Conservation (phyloP, 2,888 invertebrate species). For the Cotesia congregata region DNA sequence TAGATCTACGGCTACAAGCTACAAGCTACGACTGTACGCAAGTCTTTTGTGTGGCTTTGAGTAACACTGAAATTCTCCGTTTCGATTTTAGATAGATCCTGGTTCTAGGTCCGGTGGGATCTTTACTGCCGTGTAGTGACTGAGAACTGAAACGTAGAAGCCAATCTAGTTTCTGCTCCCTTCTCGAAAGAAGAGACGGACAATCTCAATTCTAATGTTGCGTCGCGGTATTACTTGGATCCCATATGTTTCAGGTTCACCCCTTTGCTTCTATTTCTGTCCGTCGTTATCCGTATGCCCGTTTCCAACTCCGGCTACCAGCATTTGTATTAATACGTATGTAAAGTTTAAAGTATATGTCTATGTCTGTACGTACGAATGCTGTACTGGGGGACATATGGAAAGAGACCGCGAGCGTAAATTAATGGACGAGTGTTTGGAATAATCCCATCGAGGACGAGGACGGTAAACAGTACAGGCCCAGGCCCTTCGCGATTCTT, state of each 20-base stretch:
- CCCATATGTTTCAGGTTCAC: constrained; percentile 43
- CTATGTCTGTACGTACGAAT: background rate
- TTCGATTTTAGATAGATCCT: background rate
- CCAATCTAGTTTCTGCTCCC: background rate
- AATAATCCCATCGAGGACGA: constrained; percentile 59
- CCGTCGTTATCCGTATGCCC: constrained; percentile 28
- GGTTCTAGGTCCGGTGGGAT: background rate
- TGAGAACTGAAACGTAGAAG: background rate
- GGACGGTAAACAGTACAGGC: constrained; percentile 62
- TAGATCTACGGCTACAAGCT: constrained; percentile 20
- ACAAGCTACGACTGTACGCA: background rate
- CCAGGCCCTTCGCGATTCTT: constrained; percentile 64
- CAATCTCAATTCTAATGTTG: constrained; percentile 22
- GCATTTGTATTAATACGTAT: constrained; percentile 29
- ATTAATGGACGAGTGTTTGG: constrained; percentile 44
- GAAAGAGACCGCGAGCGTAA: constrained; percentile 36
- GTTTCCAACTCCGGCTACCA: background rate
- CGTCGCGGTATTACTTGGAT: constrained; percentile 39
- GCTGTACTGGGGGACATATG: background rate
- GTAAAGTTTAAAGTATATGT: background rate
- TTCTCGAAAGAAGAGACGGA: background rate
- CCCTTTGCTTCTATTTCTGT: constrained; percentile 34
- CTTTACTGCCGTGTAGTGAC: background rate
- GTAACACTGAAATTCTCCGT: background rate
- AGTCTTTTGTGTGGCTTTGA: constrained; percentile 20